These are phyloP conservation scores for Carapus acus DNA, from an alignment of 2,797 vertebrate genomes.

Conservation along the genomic window DNA sequence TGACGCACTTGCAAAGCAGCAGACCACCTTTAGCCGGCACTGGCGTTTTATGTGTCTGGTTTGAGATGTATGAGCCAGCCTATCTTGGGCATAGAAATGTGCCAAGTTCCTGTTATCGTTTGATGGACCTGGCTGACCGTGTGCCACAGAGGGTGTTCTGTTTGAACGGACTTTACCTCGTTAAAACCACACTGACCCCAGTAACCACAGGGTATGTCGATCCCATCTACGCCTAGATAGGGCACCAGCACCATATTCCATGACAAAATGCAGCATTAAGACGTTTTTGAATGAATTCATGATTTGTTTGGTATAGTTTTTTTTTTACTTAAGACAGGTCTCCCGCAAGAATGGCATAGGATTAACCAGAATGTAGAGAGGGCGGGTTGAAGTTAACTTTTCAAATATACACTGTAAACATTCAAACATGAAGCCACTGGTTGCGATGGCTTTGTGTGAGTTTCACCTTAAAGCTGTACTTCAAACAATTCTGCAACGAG, in stretches of 20 bases:
- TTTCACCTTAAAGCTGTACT: too few relatives aligned
- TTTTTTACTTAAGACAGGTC: too few relatives aligned
- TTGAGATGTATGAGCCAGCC: slow-evolving; percentile 6
- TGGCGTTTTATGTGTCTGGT: slow-evolving; percentile 29
- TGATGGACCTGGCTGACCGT: neutral
- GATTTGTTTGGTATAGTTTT: too few relatives aligned
- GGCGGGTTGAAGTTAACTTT: too few relatives aligned
- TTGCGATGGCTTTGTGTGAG: too few relatives aligned
- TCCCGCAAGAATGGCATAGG: too few relatives aligned
- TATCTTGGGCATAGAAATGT: slow-evolving; percentile 30
- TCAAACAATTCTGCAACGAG: too few relatives aligned
- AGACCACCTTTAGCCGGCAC: slow-evolving; percentile 25
- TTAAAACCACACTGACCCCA: slow-evolving; percentile 9
- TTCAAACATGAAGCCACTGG: too few relatives aligned
- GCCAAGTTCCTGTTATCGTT: slow-evolving; percentile 28
- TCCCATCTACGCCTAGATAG: neutral
- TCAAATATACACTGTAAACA: slow-evolving; percentile 8
- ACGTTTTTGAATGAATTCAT: too few relatives aligned
- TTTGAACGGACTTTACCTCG: neutral
- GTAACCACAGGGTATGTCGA: neutral
- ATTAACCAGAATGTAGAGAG: too few relatives aligned
- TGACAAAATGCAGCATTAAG: too few relatives aligned
- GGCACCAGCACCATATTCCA: too few relatives aligned
- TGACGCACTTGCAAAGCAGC: slow-evolving; percentile 63
- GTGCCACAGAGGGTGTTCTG: neutral